phyloP scores from a whole-genome alignment of 2,888 invertebrate genomes.

The Hanleya hanleyi region DNA sequence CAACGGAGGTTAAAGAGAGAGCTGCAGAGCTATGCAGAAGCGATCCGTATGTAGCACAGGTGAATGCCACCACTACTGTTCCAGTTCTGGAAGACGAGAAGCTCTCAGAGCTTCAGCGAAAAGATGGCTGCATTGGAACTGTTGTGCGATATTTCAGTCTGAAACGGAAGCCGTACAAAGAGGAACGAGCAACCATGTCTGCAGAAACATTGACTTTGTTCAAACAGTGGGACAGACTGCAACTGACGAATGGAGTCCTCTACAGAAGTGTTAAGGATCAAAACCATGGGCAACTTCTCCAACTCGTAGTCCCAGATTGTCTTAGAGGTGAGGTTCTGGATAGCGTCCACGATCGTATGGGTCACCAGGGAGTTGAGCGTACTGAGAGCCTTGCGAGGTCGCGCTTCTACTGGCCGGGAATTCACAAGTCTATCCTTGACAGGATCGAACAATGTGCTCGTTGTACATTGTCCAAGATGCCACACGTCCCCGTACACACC shows the following conservation, averaged over 20 bases:
- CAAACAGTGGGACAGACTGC: background rate
- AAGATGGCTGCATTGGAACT: background rate
- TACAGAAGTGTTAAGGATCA: background rate
- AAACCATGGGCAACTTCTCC: background rate
- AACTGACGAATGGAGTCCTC: background rate
- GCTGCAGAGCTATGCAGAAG: background rate
- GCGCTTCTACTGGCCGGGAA: background rate
- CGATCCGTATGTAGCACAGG: background rate
- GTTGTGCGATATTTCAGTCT: background rate
- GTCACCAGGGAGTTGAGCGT: constrained; percentile 11
- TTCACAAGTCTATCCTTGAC: background rate
- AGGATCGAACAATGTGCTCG: background rate
- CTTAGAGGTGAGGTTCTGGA: background rate
- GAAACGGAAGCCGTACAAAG: background rate
- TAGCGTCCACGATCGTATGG: constrained; percentile 1
- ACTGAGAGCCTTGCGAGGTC: background rate
- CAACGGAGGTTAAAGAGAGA: background rate
- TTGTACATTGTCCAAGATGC: constrained; percentile 3
- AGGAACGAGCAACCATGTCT: background rate
- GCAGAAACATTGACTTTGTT: background rate
- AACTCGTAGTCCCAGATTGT: background rate
- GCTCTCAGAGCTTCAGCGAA: background rate
- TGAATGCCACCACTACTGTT: background rate
- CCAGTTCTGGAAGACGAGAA: background rate
- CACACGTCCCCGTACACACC: background rate